Conservation (phyloP, 2,113 vertebrate species). For the Larimichthys polyactis region DNA sequence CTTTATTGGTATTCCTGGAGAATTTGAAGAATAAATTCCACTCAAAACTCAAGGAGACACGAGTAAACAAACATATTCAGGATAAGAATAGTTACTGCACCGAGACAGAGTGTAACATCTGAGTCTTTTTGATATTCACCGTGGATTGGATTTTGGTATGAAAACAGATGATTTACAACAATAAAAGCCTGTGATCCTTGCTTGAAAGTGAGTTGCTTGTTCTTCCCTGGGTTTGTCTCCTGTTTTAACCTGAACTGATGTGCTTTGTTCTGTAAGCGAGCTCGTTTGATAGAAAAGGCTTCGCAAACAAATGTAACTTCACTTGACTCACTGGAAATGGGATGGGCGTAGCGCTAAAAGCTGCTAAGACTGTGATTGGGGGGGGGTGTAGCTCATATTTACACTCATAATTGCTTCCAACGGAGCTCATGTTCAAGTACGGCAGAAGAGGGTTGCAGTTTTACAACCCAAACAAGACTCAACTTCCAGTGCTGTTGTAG, state of each 20-base stretch:
- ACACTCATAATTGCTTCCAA: constrained; percentile 55
- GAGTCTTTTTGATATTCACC: not conserved
- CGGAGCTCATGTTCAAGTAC: constrained; percentile 29
- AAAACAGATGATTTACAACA: not conserved
- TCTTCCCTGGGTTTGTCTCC: not conserved
- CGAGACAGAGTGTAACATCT: not conserved
- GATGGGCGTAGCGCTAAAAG: constrained; percentile 15
- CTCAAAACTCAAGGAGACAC: not conserved
- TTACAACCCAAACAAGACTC: constrained; percentile 24
- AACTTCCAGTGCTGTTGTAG: constrained; percentile 11
- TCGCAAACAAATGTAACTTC: constrained; percentile 45
- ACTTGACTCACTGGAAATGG: constrained; percentile 40
- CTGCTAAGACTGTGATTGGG: constrained; percentile 20
- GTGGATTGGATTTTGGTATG: not conserved
- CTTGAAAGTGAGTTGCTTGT: not conserved
- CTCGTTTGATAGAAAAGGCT: constrained; percentile 29
- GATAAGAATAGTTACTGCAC: not conserved
- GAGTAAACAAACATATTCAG: not conserved
- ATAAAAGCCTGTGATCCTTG: not conserved
- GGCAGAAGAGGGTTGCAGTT: constrained; percentile 9
- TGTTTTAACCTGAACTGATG: not conserved
- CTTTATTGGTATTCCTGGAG: not conserved
- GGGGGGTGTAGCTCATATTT: constrained; percentile 26
- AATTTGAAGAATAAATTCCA: not conserved
- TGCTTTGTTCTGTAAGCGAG: constrained; percentile 39